These are phyloP conservation scores for Arizona elegans DNA, from an alignment of 2,113 vertebrate genomes.

Conservation along the genomic window DNA sequence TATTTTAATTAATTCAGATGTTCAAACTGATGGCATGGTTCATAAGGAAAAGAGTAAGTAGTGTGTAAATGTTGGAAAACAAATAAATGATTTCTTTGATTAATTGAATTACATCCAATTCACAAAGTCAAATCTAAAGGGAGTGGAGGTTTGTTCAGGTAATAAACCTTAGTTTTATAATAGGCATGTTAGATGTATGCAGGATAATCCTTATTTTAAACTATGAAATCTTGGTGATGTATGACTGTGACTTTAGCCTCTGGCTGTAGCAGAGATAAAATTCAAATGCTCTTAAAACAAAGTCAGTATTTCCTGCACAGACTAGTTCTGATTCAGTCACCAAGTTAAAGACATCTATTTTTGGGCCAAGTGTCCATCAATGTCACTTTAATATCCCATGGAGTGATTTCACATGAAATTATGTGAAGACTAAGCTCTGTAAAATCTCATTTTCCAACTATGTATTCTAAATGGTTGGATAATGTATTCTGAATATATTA, in stretches of 20 bases:
- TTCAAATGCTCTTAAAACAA: background rate
- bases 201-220: background rate
- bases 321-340: background rate
- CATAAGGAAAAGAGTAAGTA: background rate
- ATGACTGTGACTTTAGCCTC: background rate
- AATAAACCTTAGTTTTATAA: background rate
- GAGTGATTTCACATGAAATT: conserved; percentile 3
- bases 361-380: conserved; percentile 1
- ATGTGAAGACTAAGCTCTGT: conserved; percentile 1
- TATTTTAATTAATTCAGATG: background rate
- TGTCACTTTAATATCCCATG: conserved; percentile 2
- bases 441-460: background rate
- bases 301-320: background rate
- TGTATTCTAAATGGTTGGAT: background rate
- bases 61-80: background rate
- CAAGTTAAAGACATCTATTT: background rate
- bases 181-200: background rate
- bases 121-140: background rate
- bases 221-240: background rate
- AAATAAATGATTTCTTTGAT: background rate
- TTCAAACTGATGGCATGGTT: background rate
- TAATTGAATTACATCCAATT: background rate
- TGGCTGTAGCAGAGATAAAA: background rate
- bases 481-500: background rate
- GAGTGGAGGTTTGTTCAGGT: background rate